Conservation (phyloP, 2,113 vertebrate species). For the Lepus americanus region DNA sequence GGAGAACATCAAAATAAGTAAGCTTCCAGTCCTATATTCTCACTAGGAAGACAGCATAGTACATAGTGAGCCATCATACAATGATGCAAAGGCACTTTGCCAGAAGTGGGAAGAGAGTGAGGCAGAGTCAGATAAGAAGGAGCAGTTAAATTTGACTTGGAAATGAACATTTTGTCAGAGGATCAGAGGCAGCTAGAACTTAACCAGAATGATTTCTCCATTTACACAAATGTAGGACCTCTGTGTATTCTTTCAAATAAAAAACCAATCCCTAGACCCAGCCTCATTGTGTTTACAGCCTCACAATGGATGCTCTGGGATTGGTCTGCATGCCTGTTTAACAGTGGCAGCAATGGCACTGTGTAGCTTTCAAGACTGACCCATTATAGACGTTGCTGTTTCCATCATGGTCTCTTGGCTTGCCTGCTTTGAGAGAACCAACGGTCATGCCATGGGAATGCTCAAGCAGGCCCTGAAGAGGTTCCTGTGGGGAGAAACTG, state of each 20-base stretch:
- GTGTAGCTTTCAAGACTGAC: neutral
- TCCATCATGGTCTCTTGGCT: neutral
- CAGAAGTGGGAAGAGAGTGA: neutral
- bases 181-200: neutral
- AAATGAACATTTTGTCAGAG: constrained; percentile 33
- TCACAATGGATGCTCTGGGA: neutral
- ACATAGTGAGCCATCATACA: neutral
- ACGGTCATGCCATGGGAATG: neutral
- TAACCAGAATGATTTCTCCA: neutral
- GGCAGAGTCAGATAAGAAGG: neutral
- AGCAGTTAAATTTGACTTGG: neutral
- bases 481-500: neutral
- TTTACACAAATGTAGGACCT: neutral
- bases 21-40: neutral
- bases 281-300: neutral
- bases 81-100: neutral
- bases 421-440: neutral
- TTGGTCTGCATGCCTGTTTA: neutral
- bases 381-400: neutral
- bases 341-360: neutral
- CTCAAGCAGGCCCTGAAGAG: neutral
- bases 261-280: neutral
- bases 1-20: neutral
- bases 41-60: neutral
- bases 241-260: neutral